Conservation (phyloP, 2,888 invertebrate genomes). For the Sphaeridia pumilis region DNA sequence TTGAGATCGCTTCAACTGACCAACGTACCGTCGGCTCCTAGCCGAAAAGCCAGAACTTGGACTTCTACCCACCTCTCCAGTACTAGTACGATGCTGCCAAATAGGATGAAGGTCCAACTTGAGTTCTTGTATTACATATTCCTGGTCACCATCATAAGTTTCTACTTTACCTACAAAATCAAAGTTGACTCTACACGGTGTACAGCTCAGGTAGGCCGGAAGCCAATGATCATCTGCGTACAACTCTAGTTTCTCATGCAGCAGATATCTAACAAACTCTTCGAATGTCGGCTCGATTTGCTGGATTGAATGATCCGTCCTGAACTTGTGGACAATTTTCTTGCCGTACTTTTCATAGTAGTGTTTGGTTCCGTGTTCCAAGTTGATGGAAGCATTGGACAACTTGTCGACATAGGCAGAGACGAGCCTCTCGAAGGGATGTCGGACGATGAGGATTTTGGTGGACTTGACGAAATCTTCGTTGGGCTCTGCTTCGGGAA, state of each 20-base stretch:
- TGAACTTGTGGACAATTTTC: slow-evolving; percentile 44
- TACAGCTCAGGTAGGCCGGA: slow-evolving; percentile 47
- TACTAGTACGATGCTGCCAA: slow-evolving; percentile 37
- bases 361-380: slow-evolving; percentile 44
- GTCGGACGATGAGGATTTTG: slow-evolving; percentile 48
- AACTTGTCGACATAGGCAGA: slow-evolving; percentile 55
- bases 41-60: no score
- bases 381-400: slow-evolving; percentile 41
- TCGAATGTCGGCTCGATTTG: slow-evolving; percentile 45
- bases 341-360: slow-evolving; percentile 45
- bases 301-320: slow-evolving; percentile 28
- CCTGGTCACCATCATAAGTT: slow-evolving; percentile 47
- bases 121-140: slow-evolving; percentile 40
- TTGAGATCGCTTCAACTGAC: slow-evolving; percentile 59
- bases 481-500: slow-evolving; percentile 41
- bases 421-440: slow-evolving; percentile 49
- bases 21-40: slow-evolving; percentile 56
- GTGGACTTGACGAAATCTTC: slow-evolving; percentile 41
- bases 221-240: slow-evolving; percentile 51
- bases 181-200: slow-evolving; percentile 48
- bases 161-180: slow-evolving; percentile 49
- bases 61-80: slow-evolving; percentile 42
- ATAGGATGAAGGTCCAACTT: slow-evolving; percentile 35
- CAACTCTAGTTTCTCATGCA: slow-evolving; percentile 41
- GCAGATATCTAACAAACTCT: slow-evolving; percentile 46